Evolutionary conservation across 2,888 invertebrate genomes (phyloP).

Genomic region (Stratiomys singularior): DNA sequence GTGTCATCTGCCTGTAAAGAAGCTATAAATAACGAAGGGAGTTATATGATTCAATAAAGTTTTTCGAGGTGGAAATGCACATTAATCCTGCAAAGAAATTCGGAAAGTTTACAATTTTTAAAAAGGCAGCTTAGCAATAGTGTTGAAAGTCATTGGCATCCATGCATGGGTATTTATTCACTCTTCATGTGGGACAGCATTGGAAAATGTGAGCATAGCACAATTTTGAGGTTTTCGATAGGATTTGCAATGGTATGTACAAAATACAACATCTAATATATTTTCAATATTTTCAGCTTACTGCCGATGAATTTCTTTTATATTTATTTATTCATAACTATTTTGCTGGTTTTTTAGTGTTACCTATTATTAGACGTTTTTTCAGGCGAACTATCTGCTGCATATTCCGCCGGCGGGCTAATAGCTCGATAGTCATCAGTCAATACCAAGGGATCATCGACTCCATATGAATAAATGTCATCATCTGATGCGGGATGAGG

Average conservation of each 20-base stretch:
- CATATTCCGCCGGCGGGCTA: constrained; percentile 79
- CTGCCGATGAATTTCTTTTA: too few relatives aligned
- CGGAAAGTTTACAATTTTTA: too few relatives aligned
- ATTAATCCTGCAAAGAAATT: too few relatives aligned
- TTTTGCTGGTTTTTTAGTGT: neutral
- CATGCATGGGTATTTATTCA: too few relatives aligned
- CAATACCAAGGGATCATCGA: constrained; percentile 62
- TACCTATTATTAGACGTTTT: constrained; percentile 56
- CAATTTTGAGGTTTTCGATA: neutral
- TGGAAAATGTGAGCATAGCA: neutral
- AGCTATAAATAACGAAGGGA: too few relatives aligned
- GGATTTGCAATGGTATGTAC: neutral
- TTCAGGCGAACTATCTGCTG: constrained; percentile 62
- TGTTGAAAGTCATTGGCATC: too few relatives aligned
- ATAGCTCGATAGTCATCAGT: constrained; percentile 70
- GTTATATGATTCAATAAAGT: too few relatives aligned
- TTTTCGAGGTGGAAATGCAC: too few relatives aligned
- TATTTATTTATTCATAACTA: neutral
- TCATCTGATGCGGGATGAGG: constrained; percentile 57
- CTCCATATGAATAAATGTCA: constrained; percentile 60
- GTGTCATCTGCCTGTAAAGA: too few relatives aligned
- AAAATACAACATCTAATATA: neutral
- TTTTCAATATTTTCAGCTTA: neutral
- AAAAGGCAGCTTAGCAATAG: too few relatives aligned
- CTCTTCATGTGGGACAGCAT: too few relatives aligned